Evolutionary conservation across 2,888 invertebrate species (phyloP).

Genomic region (Sericinus montela): DNA sequence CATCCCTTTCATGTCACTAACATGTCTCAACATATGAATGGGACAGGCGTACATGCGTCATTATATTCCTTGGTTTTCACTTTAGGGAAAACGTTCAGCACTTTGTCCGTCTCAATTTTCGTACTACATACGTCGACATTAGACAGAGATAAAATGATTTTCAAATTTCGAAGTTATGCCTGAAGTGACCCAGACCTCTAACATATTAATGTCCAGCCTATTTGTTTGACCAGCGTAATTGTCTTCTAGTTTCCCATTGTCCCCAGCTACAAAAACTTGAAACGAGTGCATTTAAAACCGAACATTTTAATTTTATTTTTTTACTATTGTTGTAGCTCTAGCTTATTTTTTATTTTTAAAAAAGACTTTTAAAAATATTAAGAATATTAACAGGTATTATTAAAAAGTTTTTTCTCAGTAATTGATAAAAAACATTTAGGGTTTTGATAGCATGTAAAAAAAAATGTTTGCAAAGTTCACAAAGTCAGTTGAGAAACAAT

Average conservation of each 20-base stretch:
- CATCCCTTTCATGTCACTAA: constrained; percentile 66
- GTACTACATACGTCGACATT: constrained; percentile 39
- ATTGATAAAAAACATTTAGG: too few relatives aligned
- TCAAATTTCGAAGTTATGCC: constrained; percentile 54
- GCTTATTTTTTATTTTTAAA: too few relatives aligned
- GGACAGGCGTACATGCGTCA: constrained; percentile 64
- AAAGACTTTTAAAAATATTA: too few relatives aligned
- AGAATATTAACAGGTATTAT: too few relatives aligned
- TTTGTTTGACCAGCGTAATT: constrained; percentile 50
- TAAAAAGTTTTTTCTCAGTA: too few relatives aligned
- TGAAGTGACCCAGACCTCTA: constrained; percentile 59
- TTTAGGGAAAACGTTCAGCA: constrained; percentile 66
- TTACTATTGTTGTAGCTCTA: too few relatives aligned
- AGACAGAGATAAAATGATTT: constrained; percentile 51
- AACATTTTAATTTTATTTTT: too few relatives aligned
- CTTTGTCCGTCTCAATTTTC: constrained; percentile 70
- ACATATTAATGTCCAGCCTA: constrained; percentile 50
- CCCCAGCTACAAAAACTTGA: constrained; percentile 18
- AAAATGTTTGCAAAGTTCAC: constrained; percentile 44
- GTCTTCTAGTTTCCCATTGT: constrained; percentile 5
- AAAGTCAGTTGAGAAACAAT: constrained; percentile 69
- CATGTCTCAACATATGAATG: constrained; percentile 68
- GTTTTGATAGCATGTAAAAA: constrained; percentile 37
- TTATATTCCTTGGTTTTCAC: constrained; percentile 56
- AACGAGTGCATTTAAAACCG: constrained; percentile 4